Evolutionary conservation across 2,888 invertebrate species (phyloP).

Genomic region (Chesias legatella): DNA sequence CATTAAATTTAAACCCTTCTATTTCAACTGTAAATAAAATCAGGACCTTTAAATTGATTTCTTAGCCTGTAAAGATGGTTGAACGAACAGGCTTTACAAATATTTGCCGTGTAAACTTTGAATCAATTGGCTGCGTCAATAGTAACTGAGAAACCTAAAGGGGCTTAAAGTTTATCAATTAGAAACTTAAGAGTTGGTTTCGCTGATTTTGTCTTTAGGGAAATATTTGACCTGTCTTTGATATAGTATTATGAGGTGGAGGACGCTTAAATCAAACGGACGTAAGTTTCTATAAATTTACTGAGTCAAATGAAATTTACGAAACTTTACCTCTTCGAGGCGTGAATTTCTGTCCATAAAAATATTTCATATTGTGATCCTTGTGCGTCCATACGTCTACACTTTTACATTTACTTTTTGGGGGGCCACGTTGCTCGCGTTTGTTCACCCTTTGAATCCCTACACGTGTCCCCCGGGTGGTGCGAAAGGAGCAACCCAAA

Average conservation of each 20-base stretch:
- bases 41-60: slow-evolving; percentile 28
- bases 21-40: slow-evolving; percentile 28
- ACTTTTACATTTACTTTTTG: too few species aligned
- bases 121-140: slow-evolving; percentile 30
- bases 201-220: slow-evolving; percentile 20
- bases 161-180: slow-evolving; percentile 24
- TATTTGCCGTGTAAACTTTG: slow-evolving; percentile 30
- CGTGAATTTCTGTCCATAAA: too few species aligned
- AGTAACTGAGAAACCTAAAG: slow-evolving; percentile 26
- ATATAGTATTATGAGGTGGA: neutral
- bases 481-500: too few species aligned
- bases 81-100: slow-evolving; percentile 29
- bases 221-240: neutral
- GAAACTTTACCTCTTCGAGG: too few species aligned
- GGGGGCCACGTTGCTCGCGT: too few species aligned
- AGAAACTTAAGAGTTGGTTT: slow-evolving; percentile 19
- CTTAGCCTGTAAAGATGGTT: slow-evolving; percentile 28
- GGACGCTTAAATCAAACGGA: too few species aligned
- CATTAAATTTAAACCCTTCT: slow-evolving; percentile 28
- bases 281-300: too few species aligned
- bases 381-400: too few species aligned
- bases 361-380: too few species aligned
- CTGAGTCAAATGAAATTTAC: too few species aligned
- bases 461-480: too few species aligned
- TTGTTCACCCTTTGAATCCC: too few species aligned